Evolutionary conservation across 2,113 vertebrate species (phyloP).

Genomic region (Danionella cerebrum): DNA sequence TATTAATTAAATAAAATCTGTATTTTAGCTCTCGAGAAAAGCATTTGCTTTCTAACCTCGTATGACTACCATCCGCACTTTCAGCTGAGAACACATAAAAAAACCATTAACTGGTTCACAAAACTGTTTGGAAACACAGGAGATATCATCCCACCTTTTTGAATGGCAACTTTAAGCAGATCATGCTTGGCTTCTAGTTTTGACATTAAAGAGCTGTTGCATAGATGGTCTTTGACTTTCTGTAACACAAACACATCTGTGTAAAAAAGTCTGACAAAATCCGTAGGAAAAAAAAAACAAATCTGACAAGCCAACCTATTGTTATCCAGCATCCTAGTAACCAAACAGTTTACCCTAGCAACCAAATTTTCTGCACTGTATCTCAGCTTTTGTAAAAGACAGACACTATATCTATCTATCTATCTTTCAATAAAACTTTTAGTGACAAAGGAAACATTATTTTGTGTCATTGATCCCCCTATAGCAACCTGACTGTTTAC

Average conservation of each 20-base stretch:
- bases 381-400: too few relatives aligned
- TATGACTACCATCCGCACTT: conserved; percentile 30
- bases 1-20: too few relatives aligned
- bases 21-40: too few relatives aligned
- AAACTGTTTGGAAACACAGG: background rate
- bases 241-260: conserved; percentile 41
- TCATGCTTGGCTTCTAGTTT: conserved; percentile 76
- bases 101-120: background rate
- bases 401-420: too few relatives aligned
- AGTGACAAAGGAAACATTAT: too few relatives aligned
- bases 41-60: conserved; percentile 24
- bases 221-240: conserved; percentile 72
- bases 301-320: background rate
- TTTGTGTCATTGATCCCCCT: too few relatives aligned
- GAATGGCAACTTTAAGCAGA: conserved; percentile 74
- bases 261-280: background rate
- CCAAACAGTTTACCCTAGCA: too few relatives aligned
- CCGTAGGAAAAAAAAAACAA: background rate
- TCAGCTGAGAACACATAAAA: conserved; percentile 17
- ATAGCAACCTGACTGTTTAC: too few relatives aligned
- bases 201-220: conserved; percentile 60
- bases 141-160: conserved; percentile 64
- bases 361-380: too few relatives aligned
- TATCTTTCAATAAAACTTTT: too few relatives aligned
- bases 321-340: too few relatives aligned